phyloP scores from a whole-genome alignment of 2,888 invertebrate species.

The Calameuta filiformis region DNA sequence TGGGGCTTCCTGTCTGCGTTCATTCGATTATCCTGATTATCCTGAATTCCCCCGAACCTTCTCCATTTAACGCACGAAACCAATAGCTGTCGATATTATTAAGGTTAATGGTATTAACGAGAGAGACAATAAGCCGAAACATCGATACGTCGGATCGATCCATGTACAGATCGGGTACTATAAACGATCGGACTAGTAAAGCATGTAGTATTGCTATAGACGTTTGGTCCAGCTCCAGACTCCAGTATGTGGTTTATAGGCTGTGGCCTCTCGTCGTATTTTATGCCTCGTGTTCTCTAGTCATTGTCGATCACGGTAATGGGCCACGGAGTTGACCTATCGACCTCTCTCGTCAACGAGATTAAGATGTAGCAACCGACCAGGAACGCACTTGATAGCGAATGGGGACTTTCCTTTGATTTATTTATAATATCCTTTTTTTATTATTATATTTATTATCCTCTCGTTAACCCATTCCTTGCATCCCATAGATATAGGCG shows the following conservation, averaged over 20 bases:
- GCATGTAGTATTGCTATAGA: not conserved
- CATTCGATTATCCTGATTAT: not conserved
- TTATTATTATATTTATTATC: not conserved
- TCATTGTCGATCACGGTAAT: conserved; percentile 23
- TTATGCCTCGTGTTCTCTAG: conserved; percentile 22
- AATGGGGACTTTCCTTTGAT: not conserved
- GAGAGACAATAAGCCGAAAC: not conserved
- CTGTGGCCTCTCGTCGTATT: conserved; percentile 5
- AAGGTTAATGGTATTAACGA: not conserved
- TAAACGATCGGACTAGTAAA: not conserved
- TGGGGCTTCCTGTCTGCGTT: not conserved
- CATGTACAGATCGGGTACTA: not conserved
- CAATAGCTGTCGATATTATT: not conserved
- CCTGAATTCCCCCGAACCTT: not conserved
- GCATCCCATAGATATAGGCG: not conserved
- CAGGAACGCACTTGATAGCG: not conserved
- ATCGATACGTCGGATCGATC: not conserved
- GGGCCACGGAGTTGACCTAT: conserved; percentile 23
- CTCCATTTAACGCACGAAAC: not conserved
- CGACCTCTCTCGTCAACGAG: conserved; percentile 18
- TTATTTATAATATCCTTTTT: not conserved
- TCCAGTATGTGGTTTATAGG: not conserved
- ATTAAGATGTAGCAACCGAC: conserved; percentile 23
- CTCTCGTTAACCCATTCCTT: not conserved
- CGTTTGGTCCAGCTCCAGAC: not conserved